phyloP scores from a whole-genome alignment of 1,140 invertebrate genomes.

The Triops cancriformis region DNA sequence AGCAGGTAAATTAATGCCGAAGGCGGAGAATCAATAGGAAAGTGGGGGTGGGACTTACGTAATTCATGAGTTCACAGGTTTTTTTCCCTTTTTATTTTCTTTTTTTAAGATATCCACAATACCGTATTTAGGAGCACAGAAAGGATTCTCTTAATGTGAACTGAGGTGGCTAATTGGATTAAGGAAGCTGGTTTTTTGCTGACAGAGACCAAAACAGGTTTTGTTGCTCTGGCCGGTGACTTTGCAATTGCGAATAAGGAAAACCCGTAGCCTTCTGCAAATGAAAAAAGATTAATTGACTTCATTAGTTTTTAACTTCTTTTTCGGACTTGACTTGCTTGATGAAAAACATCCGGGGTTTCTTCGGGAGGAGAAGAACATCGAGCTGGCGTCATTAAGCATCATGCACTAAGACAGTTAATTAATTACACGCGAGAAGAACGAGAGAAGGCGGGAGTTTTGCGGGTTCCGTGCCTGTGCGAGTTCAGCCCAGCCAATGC shows the following conservation, averaged over 20 bases:
- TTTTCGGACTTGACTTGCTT: not conserved
- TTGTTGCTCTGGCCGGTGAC: not conserved
- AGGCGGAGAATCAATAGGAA: not conserved
- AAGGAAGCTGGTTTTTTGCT: not conserved
- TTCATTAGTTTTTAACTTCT: not conserved
- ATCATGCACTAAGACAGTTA: not conserved
- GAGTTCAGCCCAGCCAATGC: not conserved
- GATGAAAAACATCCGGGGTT: slow-evolving; percentile 2
- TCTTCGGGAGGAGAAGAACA: not conserved
- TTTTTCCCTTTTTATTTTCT: too few relatives aligned
- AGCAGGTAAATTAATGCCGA: not conserved
- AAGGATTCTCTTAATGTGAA: too few relatives aligned
- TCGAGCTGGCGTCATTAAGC: not conserved
- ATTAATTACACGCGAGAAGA: not conserved
- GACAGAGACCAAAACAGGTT: not conserved
- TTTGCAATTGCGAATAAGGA: slow-evolving; percentile 11
- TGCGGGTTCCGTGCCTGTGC: not conserved
- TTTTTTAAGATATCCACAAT: too few relatives aligned
- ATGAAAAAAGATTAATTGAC: slow-evolving; percentile 2
- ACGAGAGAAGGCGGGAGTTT: not conserved
- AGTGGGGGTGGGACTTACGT: not conserved
- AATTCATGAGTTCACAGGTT: not conserved
- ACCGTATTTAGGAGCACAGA: too few relatives aligned
- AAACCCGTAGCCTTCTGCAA: not conserved
- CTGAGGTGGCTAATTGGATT: too few relatives aligned